phyloP scores from a whole-genome alignment of 2,113 vertebrate genomes.

The Paradoxurus hermaphroditus region DNA sequence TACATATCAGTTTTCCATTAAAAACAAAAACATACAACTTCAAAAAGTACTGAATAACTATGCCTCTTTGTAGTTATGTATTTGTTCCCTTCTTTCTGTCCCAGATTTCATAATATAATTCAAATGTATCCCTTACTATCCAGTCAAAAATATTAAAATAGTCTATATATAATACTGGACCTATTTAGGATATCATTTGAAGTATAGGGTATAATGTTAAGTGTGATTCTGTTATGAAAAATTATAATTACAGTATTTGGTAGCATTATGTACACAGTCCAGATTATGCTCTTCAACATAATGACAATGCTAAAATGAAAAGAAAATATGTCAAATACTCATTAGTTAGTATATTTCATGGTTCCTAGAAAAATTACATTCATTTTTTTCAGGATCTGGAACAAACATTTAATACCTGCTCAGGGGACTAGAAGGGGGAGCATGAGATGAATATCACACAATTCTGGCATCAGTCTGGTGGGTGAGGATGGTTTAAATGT shows the following conservation, averaged over 20 bases:
- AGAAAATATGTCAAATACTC: not conserved
- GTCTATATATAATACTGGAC: not conserved
- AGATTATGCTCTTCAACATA: not conserved
- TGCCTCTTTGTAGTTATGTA: not conserved
- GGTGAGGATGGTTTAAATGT: not conserved
- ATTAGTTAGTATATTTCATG: not conserved
- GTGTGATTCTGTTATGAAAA: not conserved
- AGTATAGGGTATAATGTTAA: not conserved
- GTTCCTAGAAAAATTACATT: not conserved
- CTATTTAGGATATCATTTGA: not conserved
- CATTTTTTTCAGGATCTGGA: not conserved
- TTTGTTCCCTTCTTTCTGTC: not conserved
- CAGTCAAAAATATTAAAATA: conserved; percentile 23
- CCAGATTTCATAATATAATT: not conserved
- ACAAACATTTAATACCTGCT: not conserved
- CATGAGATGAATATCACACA: too few species aligned
- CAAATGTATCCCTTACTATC: not conserved
- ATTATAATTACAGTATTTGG: not conserved
- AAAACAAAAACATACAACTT: not conserved
- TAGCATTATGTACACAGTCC: not conserved
- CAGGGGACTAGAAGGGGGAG: not conserved
- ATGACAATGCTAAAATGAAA: not conserved
- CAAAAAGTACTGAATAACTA: not conserved
- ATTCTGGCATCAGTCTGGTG: not conserved
- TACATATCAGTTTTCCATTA: not conserved